A percentile compares a stretch with the other conserved stretches of the same genome.
Evolutionary conservation across 1,140 invertebrate genomes (phyloP).

Genomic region (Probaryconus sp.): DNA sequence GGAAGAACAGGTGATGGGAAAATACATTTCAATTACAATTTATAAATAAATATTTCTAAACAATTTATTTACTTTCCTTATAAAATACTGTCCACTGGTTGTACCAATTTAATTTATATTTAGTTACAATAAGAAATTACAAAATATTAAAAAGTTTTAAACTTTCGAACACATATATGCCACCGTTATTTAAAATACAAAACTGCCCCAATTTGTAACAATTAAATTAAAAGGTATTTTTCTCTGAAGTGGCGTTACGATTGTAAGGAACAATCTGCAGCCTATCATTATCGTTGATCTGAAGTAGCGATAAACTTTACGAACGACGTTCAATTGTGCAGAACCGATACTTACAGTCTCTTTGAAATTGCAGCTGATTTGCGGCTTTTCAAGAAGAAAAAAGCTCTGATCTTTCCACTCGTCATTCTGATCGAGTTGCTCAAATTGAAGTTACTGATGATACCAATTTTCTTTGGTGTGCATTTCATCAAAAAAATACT

Average conservation of each 20-base stretch:
- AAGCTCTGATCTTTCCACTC: conserved; percentile 81
- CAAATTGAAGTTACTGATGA: conserved; percentile 82
- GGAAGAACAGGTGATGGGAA: conserved; percentile 45
- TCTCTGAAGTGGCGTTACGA: neutral
- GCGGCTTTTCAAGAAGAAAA: conserved; percentile 80
- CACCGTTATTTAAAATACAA: conserved; percentile 10
- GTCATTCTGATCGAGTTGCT: conserved; percentile 81
- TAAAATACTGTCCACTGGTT: too few species aligned
- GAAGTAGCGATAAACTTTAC: conserved; percentile 8
- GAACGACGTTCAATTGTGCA: conserved; percentile 24
- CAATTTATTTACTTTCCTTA: too few species aligned
- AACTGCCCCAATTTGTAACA: conserved; percentile 8
- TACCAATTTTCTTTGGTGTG: conserved; percentile 82
- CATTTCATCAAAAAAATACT: conserved; percentile 85
- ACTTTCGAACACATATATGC: too few species aligned
- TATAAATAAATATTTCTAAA: too few species aligned
- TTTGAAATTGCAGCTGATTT: conserved; percentile 43
- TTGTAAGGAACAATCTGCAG: conserved; percentile 2
- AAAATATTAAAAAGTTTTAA: too few species aligned
- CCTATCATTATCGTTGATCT: conserved; percentile 12
- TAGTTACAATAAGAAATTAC: too few species aligned
- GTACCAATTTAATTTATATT: too few species aligned
- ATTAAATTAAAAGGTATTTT: conserved; percentile 26
- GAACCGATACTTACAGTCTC: conserved; percentile 24
- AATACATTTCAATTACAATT: too few species aligned